Conservation (phyloP, 2,113 vertebrate genomes). For the Phylloscopus trochiloides region DNA sequence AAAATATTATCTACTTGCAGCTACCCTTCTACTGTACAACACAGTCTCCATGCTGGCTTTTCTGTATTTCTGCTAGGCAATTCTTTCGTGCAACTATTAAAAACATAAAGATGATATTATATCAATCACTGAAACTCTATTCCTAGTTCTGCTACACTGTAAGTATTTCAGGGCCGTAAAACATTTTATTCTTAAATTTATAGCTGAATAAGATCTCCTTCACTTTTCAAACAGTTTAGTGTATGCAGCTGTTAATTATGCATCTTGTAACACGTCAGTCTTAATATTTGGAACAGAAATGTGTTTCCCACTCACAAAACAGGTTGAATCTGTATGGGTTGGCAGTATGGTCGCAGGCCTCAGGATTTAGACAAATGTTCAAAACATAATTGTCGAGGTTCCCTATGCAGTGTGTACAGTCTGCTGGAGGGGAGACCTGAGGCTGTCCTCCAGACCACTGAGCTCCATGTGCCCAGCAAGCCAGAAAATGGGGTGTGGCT, state of each 20-base stretch:
- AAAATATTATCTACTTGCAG: not conserved
- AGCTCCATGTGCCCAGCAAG: not conserved
- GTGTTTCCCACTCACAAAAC: not conserved
- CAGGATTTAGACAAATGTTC: not conserved
- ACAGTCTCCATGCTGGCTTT: not conserved
- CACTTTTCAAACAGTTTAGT: not conserved
- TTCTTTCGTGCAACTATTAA: not conserved
- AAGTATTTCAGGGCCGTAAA: not conserved
- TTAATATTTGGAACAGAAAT: not conserved
- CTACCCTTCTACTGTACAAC: accelerated
- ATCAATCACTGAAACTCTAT: not conserved
- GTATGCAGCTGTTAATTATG: not conserved
- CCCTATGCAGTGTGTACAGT: not conserved
- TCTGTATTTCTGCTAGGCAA: not conserved
- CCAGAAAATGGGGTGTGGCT: accelerated
- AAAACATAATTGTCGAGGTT: not conserved
- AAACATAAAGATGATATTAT: not conserved
- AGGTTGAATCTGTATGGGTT: not conserved
- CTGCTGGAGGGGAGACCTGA: not conserved
- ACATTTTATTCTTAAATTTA: not conserved
- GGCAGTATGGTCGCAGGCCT: not conserved
- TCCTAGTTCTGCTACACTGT: not conserved
- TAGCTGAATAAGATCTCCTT: not conserved
- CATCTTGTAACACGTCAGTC: not conserved
- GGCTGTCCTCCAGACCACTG: not conserved